Evolutionary conservation across 2,113 vertebrate genomes (phyloP).

Genomic region (Probosciger aterrimus): DNA sequence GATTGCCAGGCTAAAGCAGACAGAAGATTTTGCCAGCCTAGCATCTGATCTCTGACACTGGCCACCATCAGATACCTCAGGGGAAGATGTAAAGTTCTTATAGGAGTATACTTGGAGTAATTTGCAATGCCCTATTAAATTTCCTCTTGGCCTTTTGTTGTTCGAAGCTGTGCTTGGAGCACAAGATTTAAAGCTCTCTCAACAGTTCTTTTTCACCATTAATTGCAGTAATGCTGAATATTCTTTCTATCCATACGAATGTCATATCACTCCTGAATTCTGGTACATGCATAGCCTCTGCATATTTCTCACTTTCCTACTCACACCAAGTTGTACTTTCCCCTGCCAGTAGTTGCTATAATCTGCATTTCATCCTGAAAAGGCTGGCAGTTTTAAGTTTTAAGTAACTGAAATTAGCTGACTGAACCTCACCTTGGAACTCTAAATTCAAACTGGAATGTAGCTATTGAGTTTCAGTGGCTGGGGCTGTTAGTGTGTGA

Average conservation of each 20-base stretch:
- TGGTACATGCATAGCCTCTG: not conserved
- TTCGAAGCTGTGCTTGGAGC: not conserved
- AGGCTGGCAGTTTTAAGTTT: not conserved
- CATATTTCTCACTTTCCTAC: not conserved
- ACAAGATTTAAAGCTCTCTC: not conserved
- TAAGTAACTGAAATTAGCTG: not conserved
- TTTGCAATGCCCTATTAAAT: not conserved
- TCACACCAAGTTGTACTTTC: not conserved
- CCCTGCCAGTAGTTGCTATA: not conserved
- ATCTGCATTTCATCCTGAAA: not conserved
- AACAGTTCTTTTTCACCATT: not conserved
- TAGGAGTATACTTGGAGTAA: not conserved
- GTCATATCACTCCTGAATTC: not conserved
- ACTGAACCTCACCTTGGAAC: not conserved
- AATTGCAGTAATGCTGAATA: constrained; percentile 4
- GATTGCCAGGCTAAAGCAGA: constrained; percentile 8
- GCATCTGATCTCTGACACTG: not conserved
- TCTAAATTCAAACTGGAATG: not conserved
- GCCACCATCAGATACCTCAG: not conserved
- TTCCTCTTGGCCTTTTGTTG: not conserved
- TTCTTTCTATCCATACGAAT: not conserved
- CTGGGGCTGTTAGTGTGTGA: not conserved
- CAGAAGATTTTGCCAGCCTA: not conserved
- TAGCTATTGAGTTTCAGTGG: not conserved
- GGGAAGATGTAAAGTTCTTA: not conserved